Conservation (phyloP, 92 coral and sea anemone species). For the Anthopleura xanthogrammica region DNA sequence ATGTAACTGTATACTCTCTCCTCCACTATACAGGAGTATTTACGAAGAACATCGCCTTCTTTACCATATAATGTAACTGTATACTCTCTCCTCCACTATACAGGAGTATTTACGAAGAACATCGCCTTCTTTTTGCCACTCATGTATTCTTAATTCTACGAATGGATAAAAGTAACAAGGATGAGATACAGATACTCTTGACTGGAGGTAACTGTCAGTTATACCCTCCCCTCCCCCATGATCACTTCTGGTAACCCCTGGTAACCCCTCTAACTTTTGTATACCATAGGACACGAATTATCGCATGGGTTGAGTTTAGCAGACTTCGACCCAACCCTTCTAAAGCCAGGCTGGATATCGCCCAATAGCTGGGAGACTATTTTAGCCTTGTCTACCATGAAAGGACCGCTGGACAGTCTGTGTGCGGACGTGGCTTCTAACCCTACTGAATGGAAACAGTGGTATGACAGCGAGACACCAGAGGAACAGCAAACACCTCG, state of each 20-base stretch:
- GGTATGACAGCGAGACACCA: conserved; percentile 77
- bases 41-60: no score
- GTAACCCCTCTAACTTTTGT: background rate
- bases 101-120: conserved; percentile 87
- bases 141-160: conserved; percentile 66
- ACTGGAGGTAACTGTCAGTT: conserved; percentile 49
- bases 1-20: background rate
- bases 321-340: conserved; percentile 97
- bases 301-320: conserved; percentile 69
- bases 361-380: conserved; percentile 73
- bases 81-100: background rate
- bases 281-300: conserved; percentile 50
- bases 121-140: conserved; percentile 83
- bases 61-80: background rate
- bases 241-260: background rate
- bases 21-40: background rate
- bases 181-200: conserved; percentile 54
- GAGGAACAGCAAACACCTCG: conserved; percentile 61
- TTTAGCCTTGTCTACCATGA: conserved; percentile 74
- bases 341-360: conserved; percentile 90
- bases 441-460: conserved; percentile 78
- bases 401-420: conserved; percentile 91
- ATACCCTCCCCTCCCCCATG: no score
- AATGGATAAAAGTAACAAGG: conserved; percentile 27
- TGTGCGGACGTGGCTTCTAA: conserved; percentile 90